These are phyloP conservation scores for Dicaeum eximium DNA, from an alignment of 2,113 vertebrate species.

Conservation along the genomic window DNA sequence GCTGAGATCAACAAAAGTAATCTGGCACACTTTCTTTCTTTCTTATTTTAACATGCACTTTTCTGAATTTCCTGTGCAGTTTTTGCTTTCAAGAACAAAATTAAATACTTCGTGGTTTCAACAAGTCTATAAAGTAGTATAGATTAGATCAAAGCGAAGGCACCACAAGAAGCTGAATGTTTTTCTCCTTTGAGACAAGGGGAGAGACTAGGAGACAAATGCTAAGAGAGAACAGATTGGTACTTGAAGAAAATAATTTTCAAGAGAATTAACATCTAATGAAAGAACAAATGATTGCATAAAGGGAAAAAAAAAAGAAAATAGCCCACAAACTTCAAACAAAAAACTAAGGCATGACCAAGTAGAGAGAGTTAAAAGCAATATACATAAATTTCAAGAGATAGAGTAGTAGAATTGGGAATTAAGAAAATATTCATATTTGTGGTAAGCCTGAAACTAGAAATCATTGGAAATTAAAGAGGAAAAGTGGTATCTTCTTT, in stretches of 20 bases:
- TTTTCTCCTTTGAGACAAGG: background rate
- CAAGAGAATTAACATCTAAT: background rate
- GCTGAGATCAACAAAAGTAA: background rate
- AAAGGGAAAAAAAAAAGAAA: rapidly evolving
- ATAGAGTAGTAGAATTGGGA: background rate
- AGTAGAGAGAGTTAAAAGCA: background rate
- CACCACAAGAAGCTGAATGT: background rate
- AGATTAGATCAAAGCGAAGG: background rate
- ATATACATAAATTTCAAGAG: background rate
- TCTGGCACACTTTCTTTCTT: background rate
- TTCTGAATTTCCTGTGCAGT: background rate
- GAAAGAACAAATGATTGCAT: background rate
- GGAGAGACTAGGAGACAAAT: background rate
- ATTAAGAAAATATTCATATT: background rate
- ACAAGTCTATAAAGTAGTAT: background rate
- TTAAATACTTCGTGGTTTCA: background rate
- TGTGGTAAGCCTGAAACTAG: background rate
- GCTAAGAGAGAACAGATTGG: background rate
- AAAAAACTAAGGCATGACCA: background rate
- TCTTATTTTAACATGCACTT: background rate
- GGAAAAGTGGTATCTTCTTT: background rate
- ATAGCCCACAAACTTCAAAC: background rate
- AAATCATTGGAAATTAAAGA: background rate
- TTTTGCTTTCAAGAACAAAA: background rate
- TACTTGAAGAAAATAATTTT: background rate